Evolutionary conservation across 1,140 invertebrate genomes (phyloP).

Genomic region (Bombus turneri): DNA sequence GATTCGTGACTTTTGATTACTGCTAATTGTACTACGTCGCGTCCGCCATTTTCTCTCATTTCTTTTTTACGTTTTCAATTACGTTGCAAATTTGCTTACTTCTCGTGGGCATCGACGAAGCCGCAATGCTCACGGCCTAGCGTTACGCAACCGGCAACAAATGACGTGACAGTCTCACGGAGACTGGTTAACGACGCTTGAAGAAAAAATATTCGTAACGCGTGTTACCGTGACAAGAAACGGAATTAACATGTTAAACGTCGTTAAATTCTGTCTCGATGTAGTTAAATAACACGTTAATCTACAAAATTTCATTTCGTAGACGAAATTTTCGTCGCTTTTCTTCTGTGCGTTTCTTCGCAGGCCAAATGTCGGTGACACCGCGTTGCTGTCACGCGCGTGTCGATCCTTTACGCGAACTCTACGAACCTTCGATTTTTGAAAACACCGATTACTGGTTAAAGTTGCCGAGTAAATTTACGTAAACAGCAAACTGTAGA

Average conservation of each 20-base stretch:
- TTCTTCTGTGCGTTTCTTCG: no score
- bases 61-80: neutral
- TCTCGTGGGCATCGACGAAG: neutral
- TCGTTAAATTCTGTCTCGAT: neutral
- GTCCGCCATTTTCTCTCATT: neutral
- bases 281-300: neutral
- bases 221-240: neutral
- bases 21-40: slow-evolving; percentile 24
- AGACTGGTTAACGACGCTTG: neutral
- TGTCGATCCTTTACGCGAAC: no score
- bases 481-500: no score
- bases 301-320: no score
- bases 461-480: no score
- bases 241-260: neutral
- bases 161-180: neutral
- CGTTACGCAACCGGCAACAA: neutral
- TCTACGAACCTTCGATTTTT: no score
- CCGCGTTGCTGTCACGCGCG: no score
- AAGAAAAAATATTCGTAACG: neutral
- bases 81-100: neutral
- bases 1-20: slow-evolving; percentile 40
- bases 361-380: no score
- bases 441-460: no score
- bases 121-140: neutral
- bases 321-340: no score